These are phyloP conservation scores for Rhinolophus ferrumequinum DNA, from an alignment of 2,113 vertebrate genomes.

Conservation along the genomic window DNA sequence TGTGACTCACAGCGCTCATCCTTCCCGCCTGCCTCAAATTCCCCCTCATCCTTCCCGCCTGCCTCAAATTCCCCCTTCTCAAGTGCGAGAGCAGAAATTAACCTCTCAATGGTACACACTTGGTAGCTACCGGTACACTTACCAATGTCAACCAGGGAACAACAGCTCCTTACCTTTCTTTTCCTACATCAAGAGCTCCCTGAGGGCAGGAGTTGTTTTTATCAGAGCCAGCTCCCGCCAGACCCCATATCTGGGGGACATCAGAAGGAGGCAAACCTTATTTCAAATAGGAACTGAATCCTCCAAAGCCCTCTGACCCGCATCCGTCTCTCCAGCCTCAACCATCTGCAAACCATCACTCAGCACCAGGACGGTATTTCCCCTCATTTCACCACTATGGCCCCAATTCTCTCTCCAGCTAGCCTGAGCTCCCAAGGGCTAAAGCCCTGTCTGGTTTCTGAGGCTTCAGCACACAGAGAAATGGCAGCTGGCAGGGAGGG, in stretches of 20 bases:
- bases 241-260: background rate
- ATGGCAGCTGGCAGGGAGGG: background rate
- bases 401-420: constrained; percentile 7
- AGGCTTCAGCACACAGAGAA: background rate
- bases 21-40: background rate
- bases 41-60: too few species aligned
- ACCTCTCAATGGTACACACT: background rate
- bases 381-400: background rate
- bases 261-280: too few species aligned
- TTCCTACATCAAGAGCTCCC: background rate
- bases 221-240: background rate
- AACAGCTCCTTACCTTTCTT: background rate
- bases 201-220: background rate
- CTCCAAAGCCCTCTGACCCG: background rate
- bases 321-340: background rate
- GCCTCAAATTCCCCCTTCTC: background rate
- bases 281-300: constrained; percentile 38
- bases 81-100: background rate
- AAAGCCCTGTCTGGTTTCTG: background rate
- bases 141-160: background rate
- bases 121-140: background rate
- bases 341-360: constrained; percentile 64
- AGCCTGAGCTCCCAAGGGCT: background rate
- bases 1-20: background rate
- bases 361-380: constrained; percentile 42